phyloP scores from a whole-genome alignment of 2,888 invertebrate genomes.

The Hypolimnas misippus region DNA sequence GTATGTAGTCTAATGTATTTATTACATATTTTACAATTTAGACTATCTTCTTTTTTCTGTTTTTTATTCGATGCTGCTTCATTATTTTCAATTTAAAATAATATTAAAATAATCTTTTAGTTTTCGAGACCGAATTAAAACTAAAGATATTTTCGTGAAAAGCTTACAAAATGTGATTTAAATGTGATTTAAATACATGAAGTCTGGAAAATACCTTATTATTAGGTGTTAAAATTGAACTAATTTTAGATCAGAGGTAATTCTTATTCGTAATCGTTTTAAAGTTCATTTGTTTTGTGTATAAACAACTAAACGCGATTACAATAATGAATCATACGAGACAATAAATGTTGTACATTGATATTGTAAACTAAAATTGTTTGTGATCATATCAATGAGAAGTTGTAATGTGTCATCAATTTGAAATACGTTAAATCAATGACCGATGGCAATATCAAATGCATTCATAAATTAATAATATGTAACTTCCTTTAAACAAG shows the following conservation, averaged over 20 bases:
- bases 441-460: constrained; percentile 14
- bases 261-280: background rate
- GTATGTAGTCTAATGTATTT: too few relatives aligned
- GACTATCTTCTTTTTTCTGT: too few relatives aligned
- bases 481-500: too few relatives aligned
- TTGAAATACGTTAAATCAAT: constrained; percentile 29
- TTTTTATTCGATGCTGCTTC: too few relatives aligned
- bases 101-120: too few relatives aligned
- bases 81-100: too few relatives aligned
- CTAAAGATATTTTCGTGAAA: too few relatives aligned
- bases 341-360: constrained; percentile 27
- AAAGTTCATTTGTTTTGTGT: background rate
- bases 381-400: constrained; percentile 16
- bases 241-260: background rate
- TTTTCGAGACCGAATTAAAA: too few relatives aligned
- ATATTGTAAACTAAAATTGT: constrained; percentile 30
- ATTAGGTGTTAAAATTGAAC: background rate
- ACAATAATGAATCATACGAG: constrained; percentile 26
- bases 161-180: too few relatives aligned
- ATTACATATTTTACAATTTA: too few relatives aligned
- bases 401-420: constrained; percentile 24
- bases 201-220: too few relatives aligned
- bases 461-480: constrained; percentile 14
- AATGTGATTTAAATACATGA: too few relatives aligned
- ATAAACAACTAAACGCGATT: background rate